Base-by-base conservation (phyloP, 1,140 invertebrate species). In the Drosophila busckii region DNA sequence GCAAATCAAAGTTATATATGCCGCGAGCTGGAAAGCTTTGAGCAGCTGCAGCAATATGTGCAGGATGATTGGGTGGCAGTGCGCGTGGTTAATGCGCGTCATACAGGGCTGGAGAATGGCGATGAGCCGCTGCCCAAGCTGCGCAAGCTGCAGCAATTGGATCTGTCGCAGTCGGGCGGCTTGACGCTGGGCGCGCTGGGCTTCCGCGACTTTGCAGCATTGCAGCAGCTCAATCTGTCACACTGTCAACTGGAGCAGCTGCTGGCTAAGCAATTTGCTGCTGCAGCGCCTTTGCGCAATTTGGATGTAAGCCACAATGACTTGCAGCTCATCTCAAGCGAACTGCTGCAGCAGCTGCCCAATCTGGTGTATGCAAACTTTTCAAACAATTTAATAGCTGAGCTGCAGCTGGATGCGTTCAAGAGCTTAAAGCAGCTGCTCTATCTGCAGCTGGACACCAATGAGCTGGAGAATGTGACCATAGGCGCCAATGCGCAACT, bases 291-390 rank as follows among this genome's bases (percentile, higher is more conserved):
- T 6, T 16, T 86, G 0, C n/a, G 42, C 20, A 64, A 16, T 26
- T 25, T 87, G 1, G 82, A 87, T 63, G 58, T 32, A 7, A 85
- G 82, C 48, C 48, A 29, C 41, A 87, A 87, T 35, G 59, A 67
- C 10, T 38, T 86, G 7, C 37, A 40, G 13, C 2, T 34, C 0
- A 38, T 86, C n/a, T n/a, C 3, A 67, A 32, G 0, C 13, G 20
- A 2, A 25, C 31, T 52, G n/a, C 46, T 70, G 45, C 45, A 31
- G 2, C 46, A 55, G 17, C 10, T 85, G 26, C 17, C 34, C 2
- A 44, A 64, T 12, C 45, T 86, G 25, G 62, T 58, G 6, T 62
- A 67, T n/a, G 70, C 44, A 2, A 86, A 86, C 32, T 83, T 86
- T 25, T 86, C 84, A 1, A 54, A 70, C 4, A 86, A 86, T 40